These are phyloP conservation scores for Oxyura jamaicensis DNA, from an alignment of 2,113 vertebrate species.

Conservation along the genomic window DNA sequence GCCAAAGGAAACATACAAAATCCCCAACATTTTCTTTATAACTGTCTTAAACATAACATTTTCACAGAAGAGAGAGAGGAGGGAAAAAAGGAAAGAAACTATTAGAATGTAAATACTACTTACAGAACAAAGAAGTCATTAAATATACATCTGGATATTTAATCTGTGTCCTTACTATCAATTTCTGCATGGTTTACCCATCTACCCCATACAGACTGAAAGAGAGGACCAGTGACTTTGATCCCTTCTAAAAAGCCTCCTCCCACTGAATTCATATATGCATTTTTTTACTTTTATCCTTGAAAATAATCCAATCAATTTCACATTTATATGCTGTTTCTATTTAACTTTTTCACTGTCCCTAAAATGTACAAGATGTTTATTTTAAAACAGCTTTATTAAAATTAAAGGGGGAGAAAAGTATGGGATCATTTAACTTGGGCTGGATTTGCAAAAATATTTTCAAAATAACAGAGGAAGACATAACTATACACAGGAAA, in stretches of 20 bases:
- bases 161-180: not conserved
- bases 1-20: not conserved
- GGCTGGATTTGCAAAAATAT: not conserved
- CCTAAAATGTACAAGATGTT: not conserved
- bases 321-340: not conserved
- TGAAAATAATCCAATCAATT: not conserved
- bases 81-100: not conserved
- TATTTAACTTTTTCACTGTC: not conserved
- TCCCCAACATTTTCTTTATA: not conserved
- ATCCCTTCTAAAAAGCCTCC: not conserved
- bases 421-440: not conserved
- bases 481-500: not conserved
- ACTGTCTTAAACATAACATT: not conserved
- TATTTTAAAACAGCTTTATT: not conserved
- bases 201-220: not conserved
- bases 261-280: not conserved
- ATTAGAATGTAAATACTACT: not conserved
- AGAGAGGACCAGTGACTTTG: not conserved
- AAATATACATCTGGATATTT: not conserved
- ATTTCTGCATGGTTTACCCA: not conserved
- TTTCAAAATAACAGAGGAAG: not conserved
- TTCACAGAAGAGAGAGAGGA: not conserved
- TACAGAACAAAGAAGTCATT: not conserved
- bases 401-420: not conserved
- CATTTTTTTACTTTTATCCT: not conserved